These are phyloP conservation scores for Cydia amplana DNA, from an alignment of 1,140 invertebrate genomes.

Conservation along the genomic window DNA sequence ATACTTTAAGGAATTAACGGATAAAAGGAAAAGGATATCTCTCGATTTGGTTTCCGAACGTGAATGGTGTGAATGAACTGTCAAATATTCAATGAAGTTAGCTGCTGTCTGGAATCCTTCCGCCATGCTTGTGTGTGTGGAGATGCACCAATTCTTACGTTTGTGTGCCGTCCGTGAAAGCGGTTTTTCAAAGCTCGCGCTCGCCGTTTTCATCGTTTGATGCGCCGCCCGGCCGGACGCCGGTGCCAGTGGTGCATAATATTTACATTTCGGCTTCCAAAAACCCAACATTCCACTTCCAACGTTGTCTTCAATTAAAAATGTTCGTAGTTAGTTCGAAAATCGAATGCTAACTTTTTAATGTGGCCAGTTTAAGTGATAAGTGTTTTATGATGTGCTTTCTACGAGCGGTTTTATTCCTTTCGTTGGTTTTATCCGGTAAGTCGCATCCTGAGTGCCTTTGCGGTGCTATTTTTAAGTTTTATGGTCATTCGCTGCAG, in stretches of 20 bases:
- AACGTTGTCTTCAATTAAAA: conserved; percentile 56
- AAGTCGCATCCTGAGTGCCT: conserved; percentile 65
- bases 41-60: conserved; percentile 35
- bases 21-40: neutral
- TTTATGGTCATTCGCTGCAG: conserved; percentile 62
- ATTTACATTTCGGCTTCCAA: conserved; percentile 42
- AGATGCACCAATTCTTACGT: conserved; percentile 36
- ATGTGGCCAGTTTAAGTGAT: conserved; percentile 47
- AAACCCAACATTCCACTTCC: conserved; percentile 43
- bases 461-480: conserved; percentile 68
- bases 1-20: neutral
- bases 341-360: conserved; percentile 43
- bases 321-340: conserved; percentile 46
- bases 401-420: conserved; percentile 54
- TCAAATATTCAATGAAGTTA: conserved; percentile 72
- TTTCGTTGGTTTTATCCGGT: conserved; percentile 66
- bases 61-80: conserved; percentile 65
- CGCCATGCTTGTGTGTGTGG: conserved; percentile 41
- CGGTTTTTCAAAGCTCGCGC: conserved; percentile 52
- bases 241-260: conserved; percentile 35
- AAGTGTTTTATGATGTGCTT: conserved; percentile 61
- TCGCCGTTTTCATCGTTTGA: conserved; percentile 42
- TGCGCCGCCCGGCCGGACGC: conserved; percentile 45
- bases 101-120: conserved; percentile 59
- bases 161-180: conserved; percentile 62